Evolutionary conservation across 2,113 vertebrate genomes (phyloP).

Genomic region (Oreamnos americanus): DNA sequence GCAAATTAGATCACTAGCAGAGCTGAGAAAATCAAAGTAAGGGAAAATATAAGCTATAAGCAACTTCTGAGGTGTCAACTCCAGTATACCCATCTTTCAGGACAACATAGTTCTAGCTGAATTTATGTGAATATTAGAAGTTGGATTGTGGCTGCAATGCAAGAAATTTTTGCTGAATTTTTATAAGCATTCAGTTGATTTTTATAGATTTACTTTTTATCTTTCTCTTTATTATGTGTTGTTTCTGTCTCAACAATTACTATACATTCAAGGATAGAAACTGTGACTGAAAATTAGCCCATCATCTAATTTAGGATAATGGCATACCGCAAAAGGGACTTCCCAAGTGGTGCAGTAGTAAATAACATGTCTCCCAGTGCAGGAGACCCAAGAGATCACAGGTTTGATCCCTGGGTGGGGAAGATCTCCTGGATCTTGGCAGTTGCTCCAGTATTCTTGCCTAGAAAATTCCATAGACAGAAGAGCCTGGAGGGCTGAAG

Average conservation of each 20-base stretch:
- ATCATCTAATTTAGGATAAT: not conserved
- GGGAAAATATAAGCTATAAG: conserved; percentile 22
- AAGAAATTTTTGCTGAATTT: not conserved
- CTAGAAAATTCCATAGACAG: not conserved
- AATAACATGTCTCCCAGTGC: not conserved
- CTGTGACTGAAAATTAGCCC: not conserved
- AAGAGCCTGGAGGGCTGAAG: not conserved
- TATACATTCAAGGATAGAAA: not conserved
- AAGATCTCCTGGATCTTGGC: not conserved
- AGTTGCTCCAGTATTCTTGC: not conserved
- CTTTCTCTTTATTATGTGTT: not conserved
- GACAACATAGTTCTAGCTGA: not conserved
- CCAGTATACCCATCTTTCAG: not conserved
- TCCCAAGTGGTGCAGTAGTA: not conserved
- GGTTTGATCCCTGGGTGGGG: not conserved
- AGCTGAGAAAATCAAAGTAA: not conserved
- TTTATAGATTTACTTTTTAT: not conserved
- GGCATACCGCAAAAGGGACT: not conserved
- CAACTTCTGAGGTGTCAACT: not conserved
- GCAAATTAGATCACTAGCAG: conserved; percentile 39
- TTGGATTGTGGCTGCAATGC: not conserved
- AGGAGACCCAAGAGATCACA: not conserved
- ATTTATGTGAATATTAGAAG: not conserved
- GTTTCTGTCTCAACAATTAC: not conserved
- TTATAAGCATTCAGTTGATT: not conserved